These are phyloP conservation scores for Aptenodytes forsteri DNA, from an alignment of 2,113 vertebrate species.

Conservation along the genomic window DNA sequence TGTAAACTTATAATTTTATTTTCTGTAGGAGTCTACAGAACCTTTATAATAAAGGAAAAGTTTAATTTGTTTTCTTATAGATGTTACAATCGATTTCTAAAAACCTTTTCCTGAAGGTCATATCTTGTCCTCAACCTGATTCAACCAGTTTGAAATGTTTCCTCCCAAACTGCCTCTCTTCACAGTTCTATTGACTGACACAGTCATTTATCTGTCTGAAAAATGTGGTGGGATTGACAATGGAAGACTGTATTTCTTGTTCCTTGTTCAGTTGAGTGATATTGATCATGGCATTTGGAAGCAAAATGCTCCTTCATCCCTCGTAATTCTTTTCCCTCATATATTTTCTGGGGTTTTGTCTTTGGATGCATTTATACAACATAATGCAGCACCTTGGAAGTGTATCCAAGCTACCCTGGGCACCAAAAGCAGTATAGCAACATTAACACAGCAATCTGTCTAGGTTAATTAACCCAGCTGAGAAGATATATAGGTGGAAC, in stretches of 20 bases:
- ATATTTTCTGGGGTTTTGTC: not conserved
- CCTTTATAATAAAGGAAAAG: not conserved
- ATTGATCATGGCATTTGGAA: not conserved
- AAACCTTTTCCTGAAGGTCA: constrained; percentile 4
- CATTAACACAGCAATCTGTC: not conserved
- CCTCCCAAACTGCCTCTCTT: not conserved
- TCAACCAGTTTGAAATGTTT: constrained; percentile 8
- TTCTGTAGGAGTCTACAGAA: not conserved
- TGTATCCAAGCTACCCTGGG: not conserved
- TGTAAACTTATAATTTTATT: not conserved
- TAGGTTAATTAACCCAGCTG: not conserved
- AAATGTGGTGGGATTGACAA: not conserved
- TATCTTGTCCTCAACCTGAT: not conserved
- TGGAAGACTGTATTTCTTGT: not conserved
- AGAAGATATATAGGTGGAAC: not conserved
- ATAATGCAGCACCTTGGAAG: not conserved
- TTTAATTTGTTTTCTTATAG: constrained; percentile 21
- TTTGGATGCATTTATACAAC: not conserved
- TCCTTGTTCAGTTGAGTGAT: not conserved
- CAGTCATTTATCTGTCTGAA: not conserved
- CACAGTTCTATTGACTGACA: not conserved
- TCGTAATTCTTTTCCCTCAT: not conserved
- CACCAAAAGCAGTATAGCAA: not conserved
- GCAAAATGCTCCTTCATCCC: not conserved
- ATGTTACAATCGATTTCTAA: not conserved